A percentile compares a stretch with the other conserved stretches of the same genome.
Conservation (phyloP, 2,888 invertebrate genomes). For the Netelia virgata region DNA sequence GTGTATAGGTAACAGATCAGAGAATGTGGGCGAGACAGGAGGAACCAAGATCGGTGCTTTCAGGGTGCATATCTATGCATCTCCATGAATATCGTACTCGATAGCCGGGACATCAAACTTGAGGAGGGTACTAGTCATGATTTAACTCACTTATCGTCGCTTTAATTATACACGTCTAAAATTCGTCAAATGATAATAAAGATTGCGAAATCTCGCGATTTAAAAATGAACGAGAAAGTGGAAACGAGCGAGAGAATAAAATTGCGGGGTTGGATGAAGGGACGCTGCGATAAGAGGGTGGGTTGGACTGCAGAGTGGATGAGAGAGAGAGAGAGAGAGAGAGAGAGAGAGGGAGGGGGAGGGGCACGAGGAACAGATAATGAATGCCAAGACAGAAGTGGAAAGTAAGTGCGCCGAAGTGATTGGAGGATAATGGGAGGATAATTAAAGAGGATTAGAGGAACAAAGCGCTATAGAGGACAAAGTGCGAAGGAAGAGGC, state of each 20-base stretch:
- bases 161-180: too few relatives aligned
- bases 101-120: too few relatives aligned
- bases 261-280: slow-evolving; percentile 14
- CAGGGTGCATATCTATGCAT: not conserved
- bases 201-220: slow-evolving; percentile 32
- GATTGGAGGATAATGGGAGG: slow-evolving; percentile 68
- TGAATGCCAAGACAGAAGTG: slow-evolving; percentile 69
- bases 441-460: slow-evolving; percentile 73
- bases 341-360: slow-evolving; percentile 6
- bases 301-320: not conserved
- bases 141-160: too few relatives aligned
- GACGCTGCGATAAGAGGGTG: not conserved
- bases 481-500: not conserved
- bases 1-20: not conserved
- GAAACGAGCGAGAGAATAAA: slow-evolving; percentile 26
- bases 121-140: too few relatives aligned
- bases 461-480: slow-evolving; percentile 35
- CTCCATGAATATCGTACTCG: too few relatives aligned
- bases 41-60: slow-evolving; percentile 12
- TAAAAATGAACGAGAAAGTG: slow-evolving; percentile 21
- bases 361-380: slow-evolving; percentile 64
- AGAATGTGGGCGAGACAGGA: slow-evolving; percentile 9
- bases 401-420: slow-evolving; percentile 69
- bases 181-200: slow-evolving; percentile 14
- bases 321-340: not conserved